Conservation (phyloP, 2,113 vertebrate species). For the Rafetus swinhoei region DNA sequence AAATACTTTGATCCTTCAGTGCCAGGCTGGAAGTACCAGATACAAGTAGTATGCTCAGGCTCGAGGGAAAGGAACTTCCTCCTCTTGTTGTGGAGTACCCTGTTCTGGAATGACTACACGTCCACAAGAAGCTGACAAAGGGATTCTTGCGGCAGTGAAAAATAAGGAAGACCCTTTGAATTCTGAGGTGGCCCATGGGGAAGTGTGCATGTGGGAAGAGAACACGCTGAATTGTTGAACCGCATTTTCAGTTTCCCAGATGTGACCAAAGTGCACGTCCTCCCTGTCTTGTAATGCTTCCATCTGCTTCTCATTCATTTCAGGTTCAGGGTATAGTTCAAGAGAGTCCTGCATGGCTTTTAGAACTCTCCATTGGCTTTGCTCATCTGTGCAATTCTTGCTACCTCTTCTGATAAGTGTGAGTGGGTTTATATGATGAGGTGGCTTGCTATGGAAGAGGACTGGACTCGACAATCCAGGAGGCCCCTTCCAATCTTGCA, state of each 20-base stretch:
- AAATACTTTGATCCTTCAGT: neutral
- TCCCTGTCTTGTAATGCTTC: neutral
- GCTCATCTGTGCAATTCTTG: neutral
- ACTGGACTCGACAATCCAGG: neutral
- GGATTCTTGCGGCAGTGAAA: neutral
- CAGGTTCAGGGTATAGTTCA: neutral
- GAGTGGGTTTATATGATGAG: neutral
- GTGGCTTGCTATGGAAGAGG: neutral
- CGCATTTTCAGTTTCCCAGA: neutral
- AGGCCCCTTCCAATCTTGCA: neutral
- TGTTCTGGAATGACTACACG: neutral
- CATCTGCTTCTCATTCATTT: neutral
- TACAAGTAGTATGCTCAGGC: neutral
- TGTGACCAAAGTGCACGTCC: neutral
- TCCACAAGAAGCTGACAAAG: neutral
- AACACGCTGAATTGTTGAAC: neutral
- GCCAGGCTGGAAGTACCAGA: neutral
- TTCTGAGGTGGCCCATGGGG: neutral
- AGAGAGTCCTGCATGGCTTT: neutral
- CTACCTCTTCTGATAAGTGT: neutral
- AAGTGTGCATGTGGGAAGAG: neutral
- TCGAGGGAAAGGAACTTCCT: neutral
- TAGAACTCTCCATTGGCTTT: neutral
- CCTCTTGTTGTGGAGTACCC: neutral
- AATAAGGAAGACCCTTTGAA: neutral